phyloP scores from a whole-genome alignment of 64 coral and sea anemone species.

The Pocillopora verrucosa region DNA sequence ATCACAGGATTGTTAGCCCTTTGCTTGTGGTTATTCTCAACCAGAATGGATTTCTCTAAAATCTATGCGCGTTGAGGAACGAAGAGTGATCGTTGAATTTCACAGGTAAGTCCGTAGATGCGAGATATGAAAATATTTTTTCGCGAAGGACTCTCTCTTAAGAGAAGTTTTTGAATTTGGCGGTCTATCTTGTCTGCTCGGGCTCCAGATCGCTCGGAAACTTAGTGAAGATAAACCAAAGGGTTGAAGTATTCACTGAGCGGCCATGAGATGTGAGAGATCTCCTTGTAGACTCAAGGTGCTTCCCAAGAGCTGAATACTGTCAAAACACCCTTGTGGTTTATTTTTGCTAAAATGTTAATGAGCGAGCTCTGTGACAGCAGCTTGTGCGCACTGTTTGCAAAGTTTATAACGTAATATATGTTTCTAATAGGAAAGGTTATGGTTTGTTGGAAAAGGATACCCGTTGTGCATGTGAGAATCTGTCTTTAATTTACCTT shows the following conservation, averaged over 20 bases:
- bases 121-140: slow-evolving; percentile 82
- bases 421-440: slow-evolving; percentile 42
- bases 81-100: slow-evolving; percentile 67
- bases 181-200: slow-evolving; percentile 54
- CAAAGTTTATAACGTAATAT: slow-evolving; percentile 75
- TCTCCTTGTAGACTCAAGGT: slow-evolving; percentile 72
- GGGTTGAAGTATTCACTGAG: slow-evolving; percentile 49
- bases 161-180: slow-evolving; percentile 71
- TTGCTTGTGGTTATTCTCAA: slow-evolving; percentile 59
- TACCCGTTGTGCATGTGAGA: slow-evolving; percentile 10
- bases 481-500: slow-evolving; percentile 13
- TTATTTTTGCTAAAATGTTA: slow-evolving; percentile 99
- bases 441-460: slow-evolving; percentile 27
- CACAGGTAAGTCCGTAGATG: slow-evolving; percentile 88
- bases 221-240: slow-evolving; percentile 72
- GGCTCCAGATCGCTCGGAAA: slow-evolving; percentile 56
- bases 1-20: slow-evolving; percentile 65
- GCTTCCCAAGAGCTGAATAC: slow-evolving; percentile 80
- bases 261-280: slow-evolving; percentile 41
- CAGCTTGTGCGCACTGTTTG: slow-evolving; percentile 75
- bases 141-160: slow-evolving; percentile 55
- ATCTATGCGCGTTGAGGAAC: slow-evolving; percentile 57
- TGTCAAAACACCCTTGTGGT: slow-evolving; percentile 99
- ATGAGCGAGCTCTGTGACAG: slow-evolving; percentile 84
- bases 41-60: slow-evolving; percentile 73